phyloP scores from a whole-genome alignment of 2,113 vertebrate species.

The Chaetorhynchus papuensis region DNA sequence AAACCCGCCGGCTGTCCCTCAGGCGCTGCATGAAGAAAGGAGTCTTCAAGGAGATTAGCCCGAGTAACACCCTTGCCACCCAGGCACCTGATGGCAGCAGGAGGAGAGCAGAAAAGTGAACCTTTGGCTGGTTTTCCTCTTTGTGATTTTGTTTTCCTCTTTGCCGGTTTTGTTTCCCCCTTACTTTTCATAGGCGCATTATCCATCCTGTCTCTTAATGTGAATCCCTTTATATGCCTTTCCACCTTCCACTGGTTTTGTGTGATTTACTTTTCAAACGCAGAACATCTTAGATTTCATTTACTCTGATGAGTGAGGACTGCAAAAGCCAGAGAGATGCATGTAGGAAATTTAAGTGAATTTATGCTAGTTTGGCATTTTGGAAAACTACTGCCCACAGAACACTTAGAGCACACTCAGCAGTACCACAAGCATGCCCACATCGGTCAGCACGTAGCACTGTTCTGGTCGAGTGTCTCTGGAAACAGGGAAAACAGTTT shows the following conservation, averaged over 20 bases:
- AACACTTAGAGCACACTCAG: not conserved
- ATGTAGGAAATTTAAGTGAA: not conserved
- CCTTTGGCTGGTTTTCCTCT: not conserved
- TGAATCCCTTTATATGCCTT: not conserved
- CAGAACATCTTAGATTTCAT: not conserved
- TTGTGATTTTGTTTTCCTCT: not conserved
- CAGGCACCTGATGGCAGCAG: not conserved
- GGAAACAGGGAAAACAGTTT: not conserved
- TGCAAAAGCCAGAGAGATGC: not conserved
- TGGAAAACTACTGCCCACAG: not conserved
- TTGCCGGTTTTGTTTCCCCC: not conserved
- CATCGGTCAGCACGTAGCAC: fast-evolving
- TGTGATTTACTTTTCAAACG: not conserved
- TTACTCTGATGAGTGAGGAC: not conserved
- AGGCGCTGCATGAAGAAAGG: not conserved
- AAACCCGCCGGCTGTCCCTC: not conserved
- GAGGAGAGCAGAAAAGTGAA: not conserved
- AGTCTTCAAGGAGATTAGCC: not conserved
- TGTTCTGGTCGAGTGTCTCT: not conserved
- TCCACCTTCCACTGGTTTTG: not conserved
- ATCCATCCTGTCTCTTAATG: not conserved
- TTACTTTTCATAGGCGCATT: not conserved
- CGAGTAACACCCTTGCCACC: not conserved
- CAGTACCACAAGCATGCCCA: not conserved
- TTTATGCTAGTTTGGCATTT: not conserved